Evolutionary conservation across 2,888 invertebrate genomes (phyloP), one percentile per base, ranked within the genome.

Genomic region (Agrotis puta): DNA sequence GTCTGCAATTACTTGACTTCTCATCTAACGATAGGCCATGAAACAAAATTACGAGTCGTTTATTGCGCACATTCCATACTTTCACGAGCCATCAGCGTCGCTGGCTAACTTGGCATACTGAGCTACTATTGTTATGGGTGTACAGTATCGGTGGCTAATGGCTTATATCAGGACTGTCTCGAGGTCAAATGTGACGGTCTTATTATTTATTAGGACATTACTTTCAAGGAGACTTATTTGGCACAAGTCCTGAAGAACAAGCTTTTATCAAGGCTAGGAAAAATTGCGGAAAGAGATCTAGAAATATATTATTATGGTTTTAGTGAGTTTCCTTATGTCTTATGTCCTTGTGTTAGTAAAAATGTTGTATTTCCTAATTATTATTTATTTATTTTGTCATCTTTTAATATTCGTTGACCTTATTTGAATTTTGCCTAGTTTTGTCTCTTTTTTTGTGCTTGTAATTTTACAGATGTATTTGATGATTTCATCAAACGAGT

Each of bases 11-110:
- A 54, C 45, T 43, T 56, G 22, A 39, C 20, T 56, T 33, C 48
- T 56, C 58, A 64, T 66, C 70, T 56, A 48, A 59, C 76, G 59
- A 65, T 68, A 67, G 57, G 62, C 74, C 50, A 69, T 79, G 66
- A 81, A 84, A 53, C 61, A 57, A 70, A 54, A 48, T 82, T 75
- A 86, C 77, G 77, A 84, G 70, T 83, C 74, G 85, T 87, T 87
- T 86, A 85, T 78, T 62, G 84, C 66, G 54, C 74, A 64, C 72
- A 84, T 87, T 85, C 79, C 83, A 63, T 14, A 65, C 57, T 87
- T 50, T 86, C 82, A 87, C 71, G 81, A 79, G 54, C 64, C 58
- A 68, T 54, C 72, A 53, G 51, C 24, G 56, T 20, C 51, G 65
- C 62, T 70, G 64, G 47, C 64, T 63, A n/a, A 57, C 62, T 45